Base-by-base conservation (phyloP, 2,888 invertebrate species). In the Mesochorus sp. region DNA sequence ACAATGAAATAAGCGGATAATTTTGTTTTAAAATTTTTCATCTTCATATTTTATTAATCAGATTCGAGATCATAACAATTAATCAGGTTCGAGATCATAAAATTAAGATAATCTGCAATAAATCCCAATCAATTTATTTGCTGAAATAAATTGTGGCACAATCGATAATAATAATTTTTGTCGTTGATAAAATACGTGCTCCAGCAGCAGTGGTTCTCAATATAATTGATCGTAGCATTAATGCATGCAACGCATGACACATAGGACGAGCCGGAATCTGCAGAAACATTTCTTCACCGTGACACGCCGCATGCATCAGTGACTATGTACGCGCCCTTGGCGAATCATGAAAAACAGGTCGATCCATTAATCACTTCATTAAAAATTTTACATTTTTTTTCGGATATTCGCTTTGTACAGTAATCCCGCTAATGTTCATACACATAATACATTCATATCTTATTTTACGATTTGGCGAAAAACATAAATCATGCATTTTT, bases 281-380 rank as follows among this genome's bases (percentile, higher is more conserved):
- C 87, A 83, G 90, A 89, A 88, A 88, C 85, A 89, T 88, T 87
- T 88, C 89, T 86, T 83, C 89, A 87, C 85, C 88, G 88, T 86
- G 89, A 90, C 85, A 86, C 87, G 85, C 86, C 88, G 86, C 87
- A 87, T 85, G 89, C 89, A 75, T 79, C 79, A 86, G 88, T 87
- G 89, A 88, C 89, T 86, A 87, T 85, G 89, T 90, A 90, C 89
- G 89, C 87, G 89, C 90, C 88, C 87, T 87, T 90, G 90, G 89
- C 89, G 86, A 90, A 90, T 87, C 89, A 89, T 89, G 90, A 90
- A 85, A 88, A 89, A 87, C 90, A 90, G 90, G 90, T 90, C 89
- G 89, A 89, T 86, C 88, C 86, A 89, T 90, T 87, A 88, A 83
- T 90, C 88, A 89, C 88, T 89, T 85, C 86, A 75, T 79, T 79